Percentiles rank a stretch among this genome's conserved stretches.
Conservation (phyloP, 2,113 vertebrate genomes). For the Riparia riparia region DNA sequence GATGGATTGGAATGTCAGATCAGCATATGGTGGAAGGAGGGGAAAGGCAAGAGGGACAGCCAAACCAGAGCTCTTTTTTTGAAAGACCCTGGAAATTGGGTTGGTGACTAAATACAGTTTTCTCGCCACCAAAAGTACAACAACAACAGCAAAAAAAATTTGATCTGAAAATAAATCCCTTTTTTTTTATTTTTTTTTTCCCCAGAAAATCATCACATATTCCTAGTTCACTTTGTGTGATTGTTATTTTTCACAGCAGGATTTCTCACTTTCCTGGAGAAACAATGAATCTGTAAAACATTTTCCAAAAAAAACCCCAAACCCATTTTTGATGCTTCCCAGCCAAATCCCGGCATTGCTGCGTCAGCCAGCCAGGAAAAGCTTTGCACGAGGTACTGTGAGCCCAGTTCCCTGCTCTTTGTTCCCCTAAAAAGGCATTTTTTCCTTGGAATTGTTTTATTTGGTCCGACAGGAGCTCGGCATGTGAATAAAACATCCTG, state of each 20-base stretch:
- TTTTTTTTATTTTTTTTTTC: not conserved
- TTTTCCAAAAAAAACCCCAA: not conserved
- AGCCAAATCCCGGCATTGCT: not conserved
- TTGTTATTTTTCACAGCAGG: not conserved
- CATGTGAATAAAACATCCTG: not conserved
- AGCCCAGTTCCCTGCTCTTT: not conserved
- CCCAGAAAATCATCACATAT: not conserved
- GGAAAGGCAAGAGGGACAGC: not conserved
- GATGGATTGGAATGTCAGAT: constrained; percentile 19
- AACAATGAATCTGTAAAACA: not conserved
- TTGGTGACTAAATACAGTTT: not conserved
- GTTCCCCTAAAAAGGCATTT: not conserved
- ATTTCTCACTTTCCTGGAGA: not conserved
- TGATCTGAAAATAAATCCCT: not conserved
- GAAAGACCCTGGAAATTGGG: not conserved
- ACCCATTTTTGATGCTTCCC: not conserved
- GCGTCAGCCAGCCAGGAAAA: not conserved
- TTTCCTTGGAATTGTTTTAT: not conserved
- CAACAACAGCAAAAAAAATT: not conserved
- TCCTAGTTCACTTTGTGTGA: not conserved
- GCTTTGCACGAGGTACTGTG: accelerated
- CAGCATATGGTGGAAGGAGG: constrained; percentile 15
- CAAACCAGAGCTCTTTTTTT: not conserved
- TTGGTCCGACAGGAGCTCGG: not conserved
- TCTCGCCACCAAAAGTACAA: not conserved